A percentile compares a stretch with the other conserved stretches of the same genome.
Evolutionary conservation across 2,797 vertebrate species (phyloP).

Genomic region (Gymnodraco acuticeps): DNA sequence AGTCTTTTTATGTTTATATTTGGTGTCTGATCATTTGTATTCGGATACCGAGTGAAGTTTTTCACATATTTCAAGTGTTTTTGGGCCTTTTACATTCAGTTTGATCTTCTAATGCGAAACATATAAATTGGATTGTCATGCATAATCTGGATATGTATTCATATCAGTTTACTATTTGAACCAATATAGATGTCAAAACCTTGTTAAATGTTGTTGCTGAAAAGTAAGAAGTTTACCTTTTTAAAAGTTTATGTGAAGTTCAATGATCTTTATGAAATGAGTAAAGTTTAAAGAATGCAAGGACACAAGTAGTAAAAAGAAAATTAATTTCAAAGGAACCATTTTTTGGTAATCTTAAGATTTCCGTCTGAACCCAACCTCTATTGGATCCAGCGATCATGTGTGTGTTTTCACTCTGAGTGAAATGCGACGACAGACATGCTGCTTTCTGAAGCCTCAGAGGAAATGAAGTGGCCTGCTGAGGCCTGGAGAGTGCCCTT

Average conservation of each 20-base stretch:
- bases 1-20: not conserved
- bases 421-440: constrained; percentile 47
- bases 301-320: not conserved
- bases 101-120: not conserved
- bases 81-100: not conserved
- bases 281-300: not conserved
- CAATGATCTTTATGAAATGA: not conserved
- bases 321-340: too few species aligned
- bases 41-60: not conserved
- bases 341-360: not conserved
- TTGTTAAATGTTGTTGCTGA: not conserved
- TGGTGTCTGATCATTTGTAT: not conserved
- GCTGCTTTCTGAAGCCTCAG: constrained; percentile 22
- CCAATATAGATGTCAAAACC: not conserved
- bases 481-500: constrained; percentile 10
- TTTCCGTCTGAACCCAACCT: not conserved
- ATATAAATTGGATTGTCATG: too few species aligned
- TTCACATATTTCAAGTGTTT: too few species aligned
- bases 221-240: not conserved
- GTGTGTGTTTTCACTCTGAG: constrained; percentile 17
- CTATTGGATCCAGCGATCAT: not conserved
- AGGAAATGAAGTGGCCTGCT: not conserved
- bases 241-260: not conserved
- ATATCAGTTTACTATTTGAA: not conserved
- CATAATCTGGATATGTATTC: too few species aligned